Conservation (phyloP, 2,797 vertebrate genomes). For the Hypotaenidia okinawae region DNA sequence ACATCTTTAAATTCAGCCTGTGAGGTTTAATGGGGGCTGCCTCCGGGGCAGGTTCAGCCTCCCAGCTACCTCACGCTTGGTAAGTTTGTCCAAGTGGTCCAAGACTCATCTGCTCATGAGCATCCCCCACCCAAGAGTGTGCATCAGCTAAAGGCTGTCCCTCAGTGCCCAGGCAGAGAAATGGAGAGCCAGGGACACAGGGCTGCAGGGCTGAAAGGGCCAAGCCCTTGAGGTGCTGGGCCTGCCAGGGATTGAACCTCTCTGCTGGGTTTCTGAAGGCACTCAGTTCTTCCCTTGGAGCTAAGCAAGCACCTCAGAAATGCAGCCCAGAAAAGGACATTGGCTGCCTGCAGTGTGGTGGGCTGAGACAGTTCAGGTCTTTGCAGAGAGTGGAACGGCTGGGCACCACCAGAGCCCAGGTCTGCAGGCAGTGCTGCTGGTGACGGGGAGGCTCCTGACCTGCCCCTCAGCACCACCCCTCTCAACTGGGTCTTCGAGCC, state of each 20-base stretch:
- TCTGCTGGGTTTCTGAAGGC: not conserved
- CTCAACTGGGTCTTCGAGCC: not conserved
- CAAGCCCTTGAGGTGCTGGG: not conserved
- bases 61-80: not conserved
- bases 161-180: not conserved
- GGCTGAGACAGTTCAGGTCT: not conserved
- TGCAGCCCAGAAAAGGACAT: not conserved
- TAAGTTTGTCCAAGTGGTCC: not conserved
- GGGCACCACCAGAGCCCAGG: not conserved
- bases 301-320: not conserved
- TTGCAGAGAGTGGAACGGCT: not conserved
- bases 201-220: not conserved
- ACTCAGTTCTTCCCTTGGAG: not conserved
- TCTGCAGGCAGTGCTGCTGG: not conserved
- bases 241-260: not conserved
- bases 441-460: not conserved
- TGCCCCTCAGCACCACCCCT: not conserved
- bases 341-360: not conserved
- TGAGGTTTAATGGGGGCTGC: not conserved
- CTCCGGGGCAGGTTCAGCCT: not conserved
- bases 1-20: not conserved
- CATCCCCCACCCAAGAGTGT: not conserved
- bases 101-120: not conserved
- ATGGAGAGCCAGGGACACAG: accelerated
- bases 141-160: not conserved